Evolutionary conservation across 1,140 invertebrate species (phyloP).

Genomic region (Drosophila nannoptera): DNA sequence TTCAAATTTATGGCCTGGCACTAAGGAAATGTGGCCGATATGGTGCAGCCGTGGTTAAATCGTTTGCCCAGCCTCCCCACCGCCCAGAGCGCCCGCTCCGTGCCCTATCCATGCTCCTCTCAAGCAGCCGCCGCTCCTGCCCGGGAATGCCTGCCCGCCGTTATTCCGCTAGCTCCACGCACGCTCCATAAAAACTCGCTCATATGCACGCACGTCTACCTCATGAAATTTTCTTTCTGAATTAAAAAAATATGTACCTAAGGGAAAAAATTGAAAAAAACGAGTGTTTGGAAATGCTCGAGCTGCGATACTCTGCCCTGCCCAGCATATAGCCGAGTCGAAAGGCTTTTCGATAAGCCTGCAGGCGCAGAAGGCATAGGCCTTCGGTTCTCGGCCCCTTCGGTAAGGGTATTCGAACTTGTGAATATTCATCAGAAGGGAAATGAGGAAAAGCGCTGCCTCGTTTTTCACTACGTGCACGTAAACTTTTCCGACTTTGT

Average conservation of each 20-base stretch:
- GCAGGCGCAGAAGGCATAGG: background rate
- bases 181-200: constrained; percentile 44
- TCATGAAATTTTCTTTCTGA: constrained; percentile 65
- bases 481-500: constrained; percentile 52
- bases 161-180: constrained; percentile 1
- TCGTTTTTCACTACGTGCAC: constrained; percentile 27
- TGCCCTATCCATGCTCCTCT: background rate
- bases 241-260: constrained; percentile 46
- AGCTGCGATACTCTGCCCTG: background rate
- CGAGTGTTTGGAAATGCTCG: too few relatives aligned
- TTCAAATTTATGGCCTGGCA: constrained; percentile 68
- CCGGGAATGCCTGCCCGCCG: too few relatives aligned
- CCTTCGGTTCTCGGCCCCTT: background rate
- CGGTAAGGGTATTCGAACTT: background rate
- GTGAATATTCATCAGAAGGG: constrained; percentile 1
- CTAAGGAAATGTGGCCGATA: constrained; percentile 75
- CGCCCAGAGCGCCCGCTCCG: background rate
- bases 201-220: constrained; percentile 44
- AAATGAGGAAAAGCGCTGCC: constrained; percentile 40
- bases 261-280: too few relatives aligned
- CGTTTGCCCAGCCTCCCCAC: constrained; percentile 9
- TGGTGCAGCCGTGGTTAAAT: constrained; percentile 54
- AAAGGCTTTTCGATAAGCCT: background rate
- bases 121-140: constrained; percentile 18
- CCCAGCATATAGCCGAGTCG: too few relatives aligned